These are phyloP conservation scores for Cephus cinctus DNA, from an alignment of 1,140 invertebrate genomes.

Conservation along the genomic window DNA sequence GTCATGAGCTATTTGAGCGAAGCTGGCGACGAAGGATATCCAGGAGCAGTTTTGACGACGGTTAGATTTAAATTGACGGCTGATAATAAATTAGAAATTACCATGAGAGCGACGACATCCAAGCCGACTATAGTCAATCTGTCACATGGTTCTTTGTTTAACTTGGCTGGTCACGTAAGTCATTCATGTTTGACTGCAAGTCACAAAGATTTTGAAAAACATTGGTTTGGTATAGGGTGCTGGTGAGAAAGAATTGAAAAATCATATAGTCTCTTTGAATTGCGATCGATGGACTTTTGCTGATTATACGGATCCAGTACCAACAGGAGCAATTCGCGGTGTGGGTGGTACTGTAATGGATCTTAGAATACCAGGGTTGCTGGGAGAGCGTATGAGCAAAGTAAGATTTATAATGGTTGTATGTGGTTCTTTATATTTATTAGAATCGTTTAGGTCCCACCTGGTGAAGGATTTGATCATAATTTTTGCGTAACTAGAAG, in stretches of 20 bases:
- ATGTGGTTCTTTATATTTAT: background rate
- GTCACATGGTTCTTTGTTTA: constrained; percentile 91
- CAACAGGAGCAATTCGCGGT: constrained; percentile 67
- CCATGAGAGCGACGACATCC: constrained; percentile 70
- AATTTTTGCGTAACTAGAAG: constrained; percentile 60
- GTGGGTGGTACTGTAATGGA: constrained; percentile 64
- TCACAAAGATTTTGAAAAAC: background rate
- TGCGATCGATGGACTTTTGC: constrained; percentile 74
- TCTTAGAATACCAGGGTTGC: constrained; percentile 53
- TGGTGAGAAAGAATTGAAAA: constrained; percentile 58
- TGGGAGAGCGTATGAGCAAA: constrained; percentile 51
- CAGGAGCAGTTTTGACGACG: constrained; percentile 68
- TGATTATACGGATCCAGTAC: constrained; percentile 63
- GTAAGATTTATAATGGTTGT: constrained; percentile 16
- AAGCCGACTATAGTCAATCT: constrained; percentile 83
- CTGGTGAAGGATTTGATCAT: constrained; percentile 62
- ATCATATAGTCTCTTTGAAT: constrained; percentile 73
- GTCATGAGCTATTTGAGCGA: constrained; percentile 70
- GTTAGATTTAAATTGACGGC: constrained; percentile 72
- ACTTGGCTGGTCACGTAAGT: constrained; percentile 77
- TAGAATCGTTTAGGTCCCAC: constrained; percentile 30
- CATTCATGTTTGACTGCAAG: constrained; percentile 34
- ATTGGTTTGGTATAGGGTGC: constrained; percentile 23
- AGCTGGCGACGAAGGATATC: constrained; percentile 85
- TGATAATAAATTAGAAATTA: constrained; percentile 70